Conservation (phyloP, 2,113 vertebrate species). For the Dipodomys merriami region DNA sequence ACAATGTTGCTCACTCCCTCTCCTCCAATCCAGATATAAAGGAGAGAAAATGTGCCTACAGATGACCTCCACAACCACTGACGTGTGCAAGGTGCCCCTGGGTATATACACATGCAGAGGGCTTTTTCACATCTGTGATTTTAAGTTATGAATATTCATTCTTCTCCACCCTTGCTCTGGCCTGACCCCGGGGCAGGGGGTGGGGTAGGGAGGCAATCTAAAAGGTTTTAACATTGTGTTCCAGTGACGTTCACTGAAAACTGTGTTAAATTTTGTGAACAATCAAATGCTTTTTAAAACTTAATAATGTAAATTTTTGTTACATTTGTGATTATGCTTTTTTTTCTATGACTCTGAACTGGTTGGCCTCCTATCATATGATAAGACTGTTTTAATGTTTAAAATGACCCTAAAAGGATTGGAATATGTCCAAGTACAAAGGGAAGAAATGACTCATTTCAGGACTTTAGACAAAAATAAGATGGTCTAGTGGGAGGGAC, state of each 20-base stretch:
- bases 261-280: constrained; percentile 31
- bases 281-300: constrained; percentile 31
- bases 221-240: background rate
- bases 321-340: background rate
- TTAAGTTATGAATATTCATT: no score
- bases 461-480: constrained; percentile 41
- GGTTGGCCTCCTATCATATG: background rate
- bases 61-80: background rate
- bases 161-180: background rate
- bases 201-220: background rate
- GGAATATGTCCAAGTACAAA: constrained; percentile 12
- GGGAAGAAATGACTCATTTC: constrained; percentile 52
- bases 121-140: background rate
- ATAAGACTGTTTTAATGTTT: constrained; percentile 1
- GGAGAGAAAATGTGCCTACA: no score
- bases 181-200: background rate
- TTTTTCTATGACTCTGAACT: background rate
- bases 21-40: background rate
- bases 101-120: background rate
- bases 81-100: background rate
- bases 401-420: constrained; percentile 32
- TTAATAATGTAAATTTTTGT: background rate
- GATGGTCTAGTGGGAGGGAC: constrained; percentile 4
- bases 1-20: background rate
- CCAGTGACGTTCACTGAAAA: background rate